phyloP scores from a whole-genome alignment of 1,140 invertebrate genomes.

The Pseudoatta argentina region DNA sequence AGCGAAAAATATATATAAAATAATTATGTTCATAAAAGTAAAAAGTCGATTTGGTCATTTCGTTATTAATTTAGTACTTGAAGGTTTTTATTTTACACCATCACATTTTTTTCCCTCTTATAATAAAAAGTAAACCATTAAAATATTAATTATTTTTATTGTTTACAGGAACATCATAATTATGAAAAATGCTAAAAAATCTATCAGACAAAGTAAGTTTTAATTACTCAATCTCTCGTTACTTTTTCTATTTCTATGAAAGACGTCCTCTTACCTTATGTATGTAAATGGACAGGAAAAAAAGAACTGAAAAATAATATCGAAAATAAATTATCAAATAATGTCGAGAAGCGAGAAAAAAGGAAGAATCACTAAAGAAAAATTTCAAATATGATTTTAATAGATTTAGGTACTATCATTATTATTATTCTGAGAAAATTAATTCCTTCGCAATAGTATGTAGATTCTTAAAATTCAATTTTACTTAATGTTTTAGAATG shows the following conservation, averaged over 20 bases:
- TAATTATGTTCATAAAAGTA: background rate
- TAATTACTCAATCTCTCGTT: background rate
- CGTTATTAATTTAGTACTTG: background rate
- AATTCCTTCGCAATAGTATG: slow-evolving; percentile 38
- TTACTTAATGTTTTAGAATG: slow-evolving; percentile 33
- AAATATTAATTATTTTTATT: background rate
- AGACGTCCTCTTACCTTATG: background rate
- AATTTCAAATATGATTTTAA: slow-evolving; percentile 67
- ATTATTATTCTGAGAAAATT: slow-evolving; percentile 55
- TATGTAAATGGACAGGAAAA: slow-evolving; percentile 24
- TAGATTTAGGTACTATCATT: slow-evolving; percentile 73
- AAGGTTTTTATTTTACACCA: background rate
- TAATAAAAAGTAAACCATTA: background rate
- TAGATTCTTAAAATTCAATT: slow-evolving; percentile 64
- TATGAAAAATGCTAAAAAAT: slow-evolving; percentile 8
- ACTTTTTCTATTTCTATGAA: background rate
- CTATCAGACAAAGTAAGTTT: slow-evolving; percentile 25
- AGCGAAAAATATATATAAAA: background rate
- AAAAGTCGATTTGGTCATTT: background rate
- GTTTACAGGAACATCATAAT: slow-evolving; percentile 2
- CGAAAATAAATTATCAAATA: background rate
- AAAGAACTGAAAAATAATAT: background rate
- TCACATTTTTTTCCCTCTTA: background rate
- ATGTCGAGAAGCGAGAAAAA: background rate
- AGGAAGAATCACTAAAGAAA: background rate